A percentile compares a stretch with the other conserved stretches of the same genome.
phyloP scores from a whole-genome alignment of 30 jellyfish, hydroid and myxozoan genomes.

The Nemopilema nomurai region DNA sequence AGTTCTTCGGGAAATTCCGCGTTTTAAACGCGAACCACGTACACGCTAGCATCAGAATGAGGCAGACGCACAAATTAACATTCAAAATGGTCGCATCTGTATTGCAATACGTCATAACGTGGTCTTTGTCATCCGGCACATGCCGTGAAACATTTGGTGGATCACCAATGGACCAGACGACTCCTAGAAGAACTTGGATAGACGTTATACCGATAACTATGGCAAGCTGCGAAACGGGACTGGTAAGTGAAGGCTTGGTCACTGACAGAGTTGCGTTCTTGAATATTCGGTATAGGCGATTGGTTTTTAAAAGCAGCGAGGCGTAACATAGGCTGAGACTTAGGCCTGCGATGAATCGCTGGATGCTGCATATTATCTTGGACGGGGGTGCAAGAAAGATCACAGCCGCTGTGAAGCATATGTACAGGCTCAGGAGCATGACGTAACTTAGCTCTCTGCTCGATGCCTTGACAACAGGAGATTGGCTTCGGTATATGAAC shows the following conservation, averaged over 20 bases:
- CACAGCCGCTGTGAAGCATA: constrained; percentile 67
- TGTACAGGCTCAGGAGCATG: constrained; percentile 52
- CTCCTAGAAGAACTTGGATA: constrained; percentile 79
- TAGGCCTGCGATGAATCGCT: constrained; percentile 84
- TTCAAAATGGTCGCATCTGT: constrained; percentile 71
- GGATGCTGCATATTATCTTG: constrained; percentile 61
- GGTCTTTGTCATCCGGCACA: constrained; percentile 51
- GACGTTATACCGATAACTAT: constrained; percentile 64
- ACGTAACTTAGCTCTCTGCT: constrained; percentile 72
- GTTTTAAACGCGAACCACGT: constrained; percentile 96
- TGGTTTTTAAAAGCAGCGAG: constrained; percentile 83
- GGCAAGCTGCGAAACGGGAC: constrained; percentile 80
- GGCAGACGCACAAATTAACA: constrained; percentile 79
- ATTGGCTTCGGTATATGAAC: constrained; percentile 29
- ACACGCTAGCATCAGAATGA: constrained; percentile 91
- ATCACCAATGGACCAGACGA: constrained; percentile 84
- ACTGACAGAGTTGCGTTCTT: constrained; percentile 76
- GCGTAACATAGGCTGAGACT: constrained; percentile 85
- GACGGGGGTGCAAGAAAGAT: constrained; percentile 60
- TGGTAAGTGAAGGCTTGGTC: constrained; percentile 77
- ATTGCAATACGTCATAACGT: constrained; percentile 62
- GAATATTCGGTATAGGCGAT: constrained; percentile 88
- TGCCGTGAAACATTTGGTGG: constrained; percentile 72
- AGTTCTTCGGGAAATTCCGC: constrained; percentile 93
- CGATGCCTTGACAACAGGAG: constrained; percentile 69